Conservation (phyloP, 2,888 invertebrate genomes). For the Adelphocoris suturalis region DNA sequence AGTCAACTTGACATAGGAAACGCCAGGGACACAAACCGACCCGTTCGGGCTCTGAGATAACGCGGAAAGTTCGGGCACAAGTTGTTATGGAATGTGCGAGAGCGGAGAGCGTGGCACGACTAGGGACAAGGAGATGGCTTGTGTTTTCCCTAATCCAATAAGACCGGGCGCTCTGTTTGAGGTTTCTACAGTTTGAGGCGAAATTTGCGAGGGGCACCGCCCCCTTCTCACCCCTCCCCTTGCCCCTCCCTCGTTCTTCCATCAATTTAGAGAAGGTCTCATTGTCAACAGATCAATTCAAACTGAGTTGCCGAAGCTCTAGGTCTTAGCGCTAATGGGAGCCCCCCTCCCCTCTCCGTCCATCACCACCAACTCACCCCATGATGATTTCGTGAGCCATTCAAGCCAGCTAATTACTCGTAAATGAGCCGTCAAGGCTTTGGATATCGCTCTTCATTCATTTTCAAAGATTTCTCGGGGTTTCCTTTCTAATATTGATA, state of each 20-base stretch:
- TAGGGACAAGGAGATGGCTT: neutral
- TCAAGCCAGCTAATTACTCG: constrained; percentile 60
- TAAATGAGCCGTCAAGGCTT: constrained; percentile 53
- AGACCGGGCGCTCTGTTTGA: constrained; percentile 47
- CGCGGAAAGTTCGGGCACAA: constrained; percentile 12
- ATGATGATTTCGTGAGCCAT: constrained; percentile 32
- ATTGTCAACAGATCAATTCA: constrained; percentile 69
- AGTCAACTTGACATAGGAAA: constrained; percentile 10
- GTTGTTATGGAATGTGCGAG: constrained; percentile 16
- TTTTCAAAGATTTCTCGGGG: constrained; percentile 33
- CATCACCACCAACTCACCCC: neutral
- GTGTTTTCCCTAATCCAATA: constrained; percentile 60
- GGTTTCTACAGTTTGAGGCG: constrained; percentile 64
- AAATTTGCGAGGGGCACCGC: constrained; percentile 33
- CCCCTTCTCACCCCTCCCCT: no score
- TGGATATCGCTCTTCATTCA: constrained; percentile 48
- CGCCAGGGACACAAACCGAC: neutral
- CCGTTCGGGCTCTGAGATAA: neutral
- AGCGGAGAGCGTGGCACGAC: neutral
- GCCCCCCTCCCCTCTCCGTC: neutral
- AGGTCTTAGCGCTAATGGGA: constrained; percentile 62
- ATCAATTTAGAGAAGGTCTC: constrained; percentile 63
- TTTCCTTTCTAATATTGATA: neutral
- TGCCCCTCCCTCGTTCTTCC: neutral
- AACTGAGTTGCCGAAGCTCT: constrained; percentile 23